Evolutionary conservation across 1,140 invertebrate genomes (phyloP).

Genomic region (Magallana gigas): DNA sequence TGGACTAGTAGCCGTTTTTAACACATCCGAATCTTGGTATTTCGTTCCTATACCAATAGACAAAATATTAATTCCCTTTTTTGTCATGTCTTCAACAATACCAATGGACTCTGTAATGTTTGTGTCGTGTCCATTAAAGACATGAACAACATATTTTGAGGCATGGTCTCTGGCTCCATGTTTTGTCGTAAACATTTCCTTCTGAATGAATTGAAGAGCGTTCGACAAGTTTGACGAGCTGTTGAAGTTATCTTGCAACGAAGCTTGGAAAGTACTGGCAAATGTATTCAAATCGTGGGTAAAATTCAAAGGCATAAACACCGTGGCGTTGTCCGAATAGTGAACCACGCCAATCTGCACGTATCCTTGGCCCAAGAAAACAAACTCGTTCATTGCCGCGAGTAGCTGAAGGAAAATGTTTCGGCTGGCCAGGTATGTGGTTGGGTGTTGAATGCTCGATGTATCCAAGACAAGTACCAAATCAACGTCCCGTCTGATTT

Average conservation of each 20-base stretch:
- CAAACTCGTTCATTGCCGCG: not conserved
- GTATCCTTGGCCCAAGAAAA: not conserved
- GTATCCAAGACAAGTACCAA: not conserved
- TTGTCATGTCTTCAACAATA: not conserved
- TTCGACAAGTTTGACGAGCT: not conserved
- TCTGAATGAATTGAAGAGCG: not conserved
- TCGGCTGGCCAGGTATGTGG: not conserved
- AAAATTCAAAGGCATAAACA: constrained; percentile 1
- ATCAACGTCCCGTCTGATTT: not conserved
- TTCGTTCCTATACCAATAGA: constrained; percentile 17
- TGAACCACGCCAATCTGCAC: not conserved
- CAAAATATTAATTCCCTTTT: not conserved
- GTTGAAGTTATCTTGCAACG: not conserved
- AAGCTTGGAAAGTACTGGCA: not conserved
- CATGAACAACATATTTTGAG: constrained; percentile 6
- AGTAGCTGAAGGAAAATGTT: not conserved
- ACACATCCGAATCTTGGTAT: not conserved
- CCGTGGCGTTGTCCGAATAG: not conserved
- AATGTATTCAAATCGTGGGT: not conserved
- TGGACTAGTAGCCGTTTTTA: not conserved
- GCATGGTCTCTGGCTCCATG: not conserved
- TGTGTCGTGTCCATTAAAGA: not conserved
- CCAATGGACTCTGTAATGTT: not conserved
- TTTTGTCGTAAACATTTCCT: not conserved
- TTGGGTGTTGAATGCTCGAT: not conserved